Percentiles rank a stretch among this genome's conserved stretches.
Evolutionary conservation across 2,797 vertebrate species (phyloP).

Genomic region (Lithobates sylvaticus): DNA sequence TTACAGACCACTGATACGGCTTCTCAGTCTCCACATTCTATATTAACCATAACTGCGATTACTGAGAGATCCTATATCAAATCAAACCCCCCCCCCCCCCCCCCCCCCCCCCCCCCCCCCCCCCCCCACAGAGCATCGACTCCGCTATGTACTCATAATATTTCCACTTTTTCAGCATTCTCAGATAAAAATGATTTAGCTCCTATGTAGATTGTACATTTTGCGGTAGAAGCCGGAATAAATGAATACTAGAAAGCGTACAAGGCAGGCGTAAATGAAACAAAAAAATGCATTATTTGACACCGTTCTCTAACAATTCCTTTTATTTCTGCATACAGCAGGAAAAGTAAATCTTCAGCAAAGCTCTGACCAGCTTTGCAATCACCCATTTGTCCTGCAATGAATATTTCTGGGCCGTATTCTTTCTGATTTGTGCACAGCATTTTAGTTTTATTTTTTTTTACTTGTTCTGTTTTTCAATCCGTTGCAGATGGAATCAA

Average conservation of each 20-base stretch:
- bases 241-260: slow-evolving; percentile 25
- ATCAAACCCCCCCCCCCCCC: slow-evolving; percentile 23
- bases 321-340: slow-evolving; percentile 21
- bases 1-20: slow-evolving; percentile 16
- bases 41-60: slow-evolving; percentile 51
- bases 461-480: not conserved
- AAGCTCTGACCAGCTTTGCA: slow-evolving; percentile 27
- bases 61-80: slow-evolving; percentile 58
- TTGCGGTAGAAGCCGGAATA: slow-evolving; percentile 20
- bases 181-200: slow-evolving; percentile 58
- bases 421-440: not conserved
- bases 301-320: slow-evolving; percentile 19
- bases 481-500: slow-evolving; percentile 64
- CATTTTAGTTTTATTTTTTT: not conserved
- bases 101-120: slow-evolving; percentile 24
- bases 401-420: slow-evolving; percentile 12
- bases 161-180: slow-evolving; percentile 43
- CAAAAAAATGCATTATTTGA: slow-evolving; percentile 32
- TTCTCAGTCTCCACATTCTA: slow-evolving; percentile 37
- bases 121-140: slow-evolving; percentile 15
- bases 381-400: slow-evolving; percentile 27
- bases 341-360: slow-evolving; percentile 24
- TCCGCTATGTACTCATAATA: slow-evolving; percentile 54
- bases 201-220: slow-evolving; percentile 12
- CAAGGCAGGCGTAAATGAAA: slow-evolving; percentile 38